These are phyloP conservation scores for Brachypterus glaber DNA, from an alignment of 2,888 invertebrate species.

Conservation along the genomic window DNA sequence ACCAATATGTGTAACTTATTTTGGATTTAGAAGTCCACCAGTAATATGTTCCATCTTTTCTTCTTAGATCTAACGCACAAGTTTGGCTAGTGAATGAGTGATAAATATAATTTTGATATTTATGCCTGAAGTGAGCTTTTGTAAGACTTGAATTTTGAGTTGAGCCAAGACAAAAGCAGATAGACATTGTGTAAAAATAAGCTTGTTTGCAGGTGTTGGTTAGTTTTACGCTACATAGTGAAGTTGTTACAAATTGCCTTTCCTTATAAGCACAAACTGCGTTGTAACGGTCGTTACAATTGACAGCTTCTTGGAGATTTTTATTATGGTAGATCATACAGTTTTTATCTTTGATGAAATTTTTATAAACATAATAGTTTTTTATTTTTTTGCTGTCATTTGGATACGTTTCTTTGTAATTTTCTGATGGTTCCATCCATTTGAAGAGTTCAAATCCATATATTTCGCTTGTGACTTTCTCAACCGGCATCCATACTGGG, in stretches of 20 bases:
- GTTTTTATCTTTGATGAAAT: conserved; percentile 19
- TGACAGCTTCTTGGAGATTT: conserved; percentile 19
- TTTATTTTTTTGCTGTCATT: too few species aligned
- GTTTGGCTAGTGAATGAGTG: too few species aligned
- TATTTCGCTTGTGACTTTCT: conserved; percentile 11
- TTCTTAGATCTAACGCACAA: conserved; percentile 22
- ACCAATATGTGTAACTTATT: conserved; percentile 22
- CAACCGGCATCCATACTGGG: conserved; percentile 27
- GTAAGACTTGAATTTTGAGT: too few species aligned
- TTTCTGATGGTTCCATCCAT: conserved; percentile 20
- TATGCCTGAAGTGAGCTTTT: too few species aligned
- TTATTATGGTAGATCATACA: conserved; percentile 25
- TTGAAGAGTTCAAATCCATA: conserved; percentile 23
- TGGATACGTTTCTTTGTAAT: conserved; percentile 19
- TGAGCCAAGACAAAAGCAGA: conserved; percentile 26
- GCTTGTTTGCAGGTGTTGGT: conserved; percentile 20
- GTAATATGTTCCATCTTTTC: conserved; percentile 12
- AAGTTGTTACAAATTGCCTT: too few species aligned
- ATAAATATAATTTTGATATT: too few species aligned
- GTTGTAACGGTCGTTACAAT: conserved; percentile 21
- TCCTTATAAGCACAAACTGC: conserved; percentile 29
- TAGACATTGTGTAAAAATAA: conserved; percentile 21
- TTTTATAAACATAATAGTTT: conserved; percentile 13
- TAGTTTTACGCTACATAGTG: conserved; percentile 12
- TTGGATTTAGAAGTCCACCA: conserved; percentile 18